Base-by-base conservation (phyloP, 37 sponge, comb jelly and placozoan species). In the Halisarca cf. caerulea region DNA sequence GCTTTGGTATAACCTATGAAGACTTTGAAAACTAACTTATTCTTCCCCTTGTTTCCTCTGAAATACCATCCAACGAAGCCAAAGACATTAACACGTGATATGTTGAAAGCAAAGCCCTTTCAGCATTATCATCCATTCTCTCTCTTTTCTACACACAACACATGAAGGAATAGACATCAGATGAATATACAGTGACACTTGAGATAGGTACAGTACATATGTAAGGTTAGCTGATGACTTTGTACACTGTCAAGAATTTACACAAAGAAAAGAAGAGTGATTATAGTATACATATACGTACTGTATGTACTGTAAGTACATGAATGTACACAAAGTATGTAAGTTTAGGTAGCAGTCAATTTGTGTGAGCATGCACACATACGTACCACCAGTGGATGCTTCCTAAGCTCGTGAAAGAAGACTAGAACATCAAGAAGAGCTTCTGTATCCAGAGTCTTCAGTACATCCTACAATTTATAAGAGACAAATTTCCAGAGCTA, bases 21-120 rank as follows among this genome's bases (percentile, higher is more conserved):
- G n/a, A n/a, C n/a, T n/a, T n/a, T n/a, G n/a, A n/a, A n/a, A n/a
- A n/a, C n/a, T n/a, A n/a, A 47, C 51, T 11, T 14, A 47, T 11
- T 47, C 51, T 47, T 47, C 11, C 69, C 17, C 17, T 14, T 23
- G n/a, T 36, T 36, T 58, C 58, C 24, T 25, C 28, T 14, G 54
- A 15, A 9, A 85, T 77, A 6, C 51, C 82, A 57, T 59, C 83
- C 59, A 80, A 82, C 40, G 81, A 77, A 2, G 39, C 28, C 17
- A 90, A 61, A 53, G 82, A 80, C 37, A 74, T 55, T 64, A 91
- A 37, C 4, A 91, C 75, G 34, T 91, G 87, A 66, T 84, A 91
- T 4, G 81, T 41, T 37, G 61, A 53, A 66, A 87, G 84, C 43
- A 84, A 44, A 18, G 82, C 91, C 47, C 78, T 73, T 34, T 83